A percentile compares a stretch with the other conserved stretches of the same genome.
phyloP scores from a whole-genome alignment of 2,888 invertebrate species.

The Colletes collaris region DNA sequence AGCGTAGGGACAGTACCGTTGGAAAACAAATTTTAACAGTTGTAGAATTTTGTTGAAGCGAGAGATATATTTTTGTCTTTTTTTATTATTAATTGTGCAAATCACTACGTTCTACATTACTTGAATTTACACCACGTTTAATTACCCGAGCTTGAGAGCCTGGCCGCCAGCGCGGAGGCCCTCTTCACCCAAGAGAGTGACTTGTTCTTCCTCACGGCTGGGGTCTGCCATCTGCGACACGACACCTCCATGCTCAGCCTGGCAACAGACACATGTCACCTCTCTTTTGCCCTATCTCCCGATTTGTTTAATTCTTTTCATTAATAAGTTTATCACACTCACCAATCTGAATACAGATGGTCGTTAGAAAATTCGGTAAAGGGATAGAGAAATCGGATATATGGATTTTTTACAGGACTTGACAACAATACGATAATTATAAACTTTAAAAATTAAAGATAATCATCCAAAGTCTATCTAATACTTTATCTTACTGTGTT shows the following conservation, averaged over 20 bases:
- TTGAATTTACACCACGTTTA: conserved; percentile 81
- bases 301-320: conserved; percentile 53
- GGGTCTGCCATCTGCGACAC: conserved; percentile 98
- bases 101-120: conserved; percentile 73
- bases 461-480: background rate
- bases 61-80: background rate
- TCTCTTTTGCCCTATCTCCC: conserved; percentile 81
- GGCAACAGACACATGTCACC: conserved; percentile 86
- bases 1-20: background rate
- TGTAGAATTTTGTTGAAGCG: too few species aligned
- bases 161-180: conserved; percentile 97
- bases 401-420: conserved; percentile 28
- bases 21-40: background rate
- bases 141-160: conserved; percentile 99
- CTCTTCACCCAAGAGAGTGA: conserved; percentile 98
- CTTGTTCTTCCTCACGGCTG: conserved; percentile 97
- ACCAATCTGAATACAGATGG: conserved; percentile 44
- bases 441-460: background rate
- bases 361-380: conserved; percentile 31
- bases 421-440: conserved; percentile 30
- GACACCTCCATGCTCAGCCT: conserved; percentile 89
- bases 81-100: background rate
- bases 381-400: conserved; percentile 41
- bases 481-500: background rate
- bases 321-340: conserved; percentile 41